phyloP scores from a whole-genome alignment of 2,888 invertebrate genomes.

The Dynastes hyllus region DNA sequence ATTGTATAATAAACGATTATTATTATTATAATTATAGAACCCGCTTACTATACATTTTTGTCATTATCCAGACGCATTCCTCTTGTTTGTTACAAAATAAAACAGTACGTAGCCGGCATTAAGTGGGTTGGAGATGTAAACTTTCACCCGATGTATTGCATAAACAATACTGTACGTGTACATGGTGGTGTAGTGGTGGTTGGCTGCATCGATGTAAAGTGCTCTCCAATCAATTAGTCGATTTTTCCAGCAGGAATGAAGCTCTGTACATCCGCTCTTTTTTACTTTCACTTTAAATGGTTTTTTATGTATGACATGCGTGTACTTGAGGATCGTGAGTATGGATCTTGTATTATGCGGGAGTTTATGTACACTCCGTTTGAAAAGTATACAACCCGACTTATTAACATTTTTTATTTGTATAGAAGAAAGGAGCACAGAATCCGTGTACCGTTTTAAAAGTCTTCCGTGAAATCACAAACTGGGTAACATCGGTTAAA shows the following conservation, averaged over 20 bases:
- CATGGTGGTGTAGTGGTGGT: background rate
- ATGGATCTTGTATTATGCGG: too few species aligned
- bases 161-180: constrained; percentile 17
- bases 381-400: too few species aligned
- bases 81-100: background rate
- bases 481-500: too few species aligned
- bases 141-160: constrained; percentile 35
- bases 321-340: too few species aligned
- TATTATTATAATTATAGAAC: background rate
- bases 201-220: background rate
- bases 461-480: too few species aligned
- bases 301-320: background rate
- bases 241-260: background rate
- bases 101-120: background rate
- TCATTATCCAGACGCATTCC: background rate
- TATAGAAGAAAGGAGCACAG: too few species aligned
- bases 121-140: constrained; percentile 19
- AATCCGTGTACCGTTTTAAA: too few species aligned
- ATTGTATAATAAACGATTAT: constrained; percentile 17
- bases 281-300: constrained; percentile 33
- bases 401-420: too few species aligned
- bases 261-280: background rate
- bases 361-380: too few species aligned
- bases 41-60: background rate
- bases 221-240: constrained; percentile 14